Conservation (phyloP, 2,113 vertebrate species). For the Brienomyrus brachyistius region DNA sequence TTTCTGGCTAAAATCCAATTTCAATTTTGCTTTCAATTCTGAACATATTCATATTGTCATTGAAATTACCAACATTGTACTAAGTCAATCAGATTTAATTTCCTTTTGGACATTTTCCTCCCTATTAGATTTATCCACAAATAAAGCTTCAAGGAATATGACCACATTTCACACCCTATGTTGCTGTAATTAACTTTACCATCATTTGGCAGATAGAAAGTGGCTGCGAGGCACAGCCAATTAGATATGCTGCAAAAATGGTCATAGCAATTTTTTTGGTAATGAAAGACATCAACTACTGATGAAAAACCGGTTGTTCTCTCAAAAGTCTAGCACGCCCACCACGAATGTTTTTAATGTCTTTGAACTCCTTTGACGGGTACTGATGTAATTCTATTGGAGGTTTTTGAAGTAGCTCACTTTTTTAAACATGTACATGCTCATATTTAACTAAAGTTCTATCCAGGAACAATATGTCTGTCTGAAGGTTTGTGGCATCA, state of each 20-base stretch:
- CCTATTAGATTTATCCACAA: conserved; percentile 40
- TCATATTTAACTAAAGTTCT: background rate
- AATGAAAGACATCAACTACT: conserved; percentile 6
- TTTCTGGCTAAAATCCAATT: conserved; percentile 5
- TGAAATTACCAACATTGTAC: background rate
- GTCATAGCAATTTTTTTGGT: conserved; percentile 1
- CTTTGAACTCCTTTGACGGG: background rate
- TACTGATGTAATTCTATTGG: background rate
- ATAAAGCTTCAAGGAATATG: conserved; percentile 31
- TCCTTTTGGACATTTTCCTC: conserved; percentile 12
- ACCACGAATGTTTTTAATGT: background rate
- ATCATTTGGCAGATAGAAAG: conserved; percentile 22
- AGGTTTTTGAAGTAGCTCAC: background rate
- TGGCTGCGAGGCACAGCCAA: conserved; percentile 37
- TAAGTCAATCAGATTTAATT: background rate
- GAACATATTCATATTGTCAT: background rate
- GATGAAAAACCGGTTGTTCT: background rate
- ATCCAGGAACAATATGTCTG: background rate
- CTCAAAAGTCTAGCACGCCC: background rate
- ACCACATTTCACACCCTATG: conserved; percentile 27
- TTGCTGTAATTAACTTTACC: conserved; percentile 21
- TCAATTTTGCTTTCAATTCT: background rate
- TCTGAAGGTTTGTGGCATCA: background rate
- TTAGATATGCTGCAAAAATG: conserved; percentile 34
- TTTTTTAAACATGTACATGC: background rate